Evolutionary conservation across 2,797 vertebrate species (phyloP).

Genomic region (Acridotheres tristis): DNA sequence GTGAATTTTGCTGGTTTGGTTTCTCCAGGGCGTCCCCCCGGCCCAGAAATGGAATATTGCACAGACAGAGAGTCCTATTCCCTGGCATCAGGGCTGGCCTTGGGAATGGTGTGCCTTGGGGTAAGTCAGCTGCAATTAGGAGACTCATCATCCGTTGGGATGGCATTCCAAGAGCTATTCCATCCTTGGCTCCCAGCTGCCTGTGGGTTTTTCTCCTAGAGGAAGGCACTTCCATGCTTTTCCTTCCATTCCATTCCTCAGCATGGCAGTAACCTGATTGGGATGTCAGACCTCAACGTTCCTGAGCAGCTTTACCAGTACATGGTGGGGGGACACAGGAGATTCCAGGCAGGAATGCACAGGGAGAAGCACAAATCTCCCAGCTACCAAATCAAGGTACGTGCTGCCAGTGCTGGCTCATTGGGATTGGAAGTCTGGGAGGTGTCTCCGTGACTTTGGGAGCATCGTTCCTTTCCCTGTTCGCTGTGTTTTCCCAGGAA

Average conservation of each 20-base stretch:
- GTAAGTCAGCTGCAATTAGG: slow-evolving; percentile 72
- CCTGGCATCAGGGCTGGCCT: slow-evolving; percentile 91
- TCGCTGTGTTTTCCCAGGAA: slow-evolving; percentile 80
- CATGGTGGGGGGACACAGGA: slow-evolving; percentile 96
- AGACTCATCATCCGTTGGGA: background rate
- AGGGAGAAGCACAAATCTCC: slow-evolving; percentile 97
- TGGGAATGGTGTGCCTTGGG: slow-evolving; percentile 98
- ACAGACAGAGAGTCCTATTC: slow-evolving; percentile 97
- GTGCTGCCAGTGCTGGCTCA: background rate
- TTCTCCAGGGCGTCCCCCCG: slow-evolving; percentile 89
- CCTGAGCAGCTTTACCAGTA: slow-evolving; percentile 98
- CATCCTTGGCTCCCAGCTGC: background rate
- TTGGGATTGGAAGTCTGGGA: background rate
- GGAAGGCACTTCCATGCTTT: background rate
- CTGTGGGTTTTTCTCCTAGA: background rate
- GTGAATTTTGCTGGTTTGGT: background rate
- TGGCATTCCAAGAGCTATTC: background rate
- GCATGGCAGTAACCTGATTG: slow-evolving; percentile 97
- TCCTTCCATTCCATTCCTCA: slow-evolving; percentile 49
- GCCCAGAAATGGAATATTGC: slow-evolving; percentile 98
- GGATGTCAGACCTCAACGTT: slow-evolving; percentile 97
- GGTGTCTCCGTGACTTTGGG: background rate
- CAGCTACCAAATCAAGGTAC: slow-evolving; percentile 97
- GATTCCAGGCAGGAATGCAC: slow-evolving; percentile 88
- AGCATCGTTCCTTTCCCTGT: background rate